phyloP scores from a whole-genome alignment of 2,888 invertebrate species.

The Plusia festucae region DNA sequence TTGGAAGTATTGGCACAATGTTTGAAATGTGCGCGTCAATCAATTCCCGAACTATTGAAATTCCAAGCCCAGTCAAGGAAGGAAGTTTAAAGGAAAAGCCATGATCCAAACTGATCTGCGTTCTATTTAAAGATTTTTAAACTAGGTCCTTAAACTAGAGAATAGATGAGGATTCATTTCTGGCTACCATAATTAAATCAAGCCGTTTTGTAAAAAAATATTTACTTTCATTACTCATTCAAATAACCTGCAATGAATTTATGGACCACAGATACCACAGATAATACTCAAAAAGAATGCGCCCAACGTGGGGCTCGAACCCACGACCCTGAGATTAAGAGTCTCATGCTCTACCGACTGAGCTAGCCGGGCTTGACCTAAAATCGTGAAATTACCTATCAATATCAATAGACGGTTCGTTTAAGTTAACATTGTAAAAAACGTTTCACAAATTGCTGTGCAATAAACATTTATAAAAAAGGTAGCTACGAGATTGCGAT shows the following conservation, averaged over 20 bases:
- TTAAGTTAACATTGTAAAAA: not conserved
- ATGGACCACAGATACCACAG: too few species aligned
- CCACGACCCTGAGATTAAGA: constrained; percentile 91
- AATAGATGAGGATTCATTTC: too few species aligned
- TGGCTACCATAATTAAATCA: too few species aligned
- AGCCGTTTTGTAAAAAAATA: too few species aligned
- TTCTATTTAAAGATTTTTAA: not conserved
- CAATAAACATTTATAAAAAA: not conserved
- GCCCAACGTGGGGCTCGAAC: constrained; percentile 91
- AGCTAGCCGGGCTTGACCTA: constrained; percentile 86
- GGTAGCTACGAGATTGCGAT: not conserved
- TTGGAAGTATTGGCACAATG: constrained; percentile 1
- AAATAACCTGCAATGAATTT: too few species aligned
- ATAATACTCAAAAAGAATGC: constrained; percentile 52
- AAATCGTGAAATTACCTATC: accelerated
- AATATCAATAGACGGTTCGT: not conserved
- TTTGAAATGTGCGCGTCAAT: constrained; percentile 26
- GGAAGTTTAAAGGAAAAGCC: constrained; percentile 31
- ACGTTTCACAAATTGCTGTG: not conserved
- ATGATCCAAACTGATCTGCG: not conserved
- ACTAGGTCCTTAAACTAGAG: not conserved
- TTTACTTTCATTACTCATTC: too few species aligned
- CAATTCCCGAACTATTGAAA: constrained; percentile 16
- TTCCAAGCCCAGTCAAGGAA: constrained; percentile 10
- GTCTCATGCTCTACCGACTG: constrained; percentile 90